Percentiles rank a stretch among this genome's conserved stretches.
These are phyloP conservation scores for Harpalus rufipes DNA, from an alignment of 2,888 invertebrate genomes.

Conservation along the genomic window DNA sequence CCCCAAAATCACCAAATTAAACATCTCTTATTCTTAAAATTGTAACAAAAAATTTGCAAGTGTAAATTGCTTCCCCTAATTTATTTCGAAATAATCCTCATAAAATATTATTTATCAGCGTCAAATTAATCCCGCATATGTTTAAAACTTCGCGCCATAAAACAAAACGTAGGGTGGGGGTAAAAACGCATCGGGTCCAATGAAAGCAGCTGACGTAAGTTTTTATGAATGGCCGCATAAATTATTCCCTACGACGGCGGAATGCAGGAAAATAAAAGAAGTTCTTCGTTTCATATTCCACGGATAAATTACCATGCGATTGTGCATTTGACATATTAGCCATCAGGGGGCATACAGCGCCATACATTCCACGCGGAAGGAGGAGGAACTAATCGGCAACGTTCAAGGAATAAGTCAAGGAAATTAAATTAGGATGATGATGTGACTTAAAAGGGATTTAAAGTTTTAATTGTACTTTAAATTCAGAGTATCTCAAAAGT, in stretches of 20 bases:
- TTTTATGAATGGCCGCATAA: conserved; percentile 43
- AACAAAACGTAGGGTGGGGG: conserved; percentile 13
- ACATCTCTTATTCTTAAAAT: too few relatives aligned
- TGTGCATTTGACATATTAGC: conserved; percentile 51
- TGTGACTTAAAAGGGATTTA: background rate
- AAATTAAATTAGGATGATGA: conserved; percentile 8
- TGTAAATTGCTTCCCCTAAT: background rate
- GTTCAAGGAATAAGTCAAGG: background rate
- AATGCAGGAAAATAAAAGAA: conserved; percentile 33
- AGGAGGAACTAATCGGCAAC: background rate
- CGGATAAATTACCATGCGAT: conserved; percentile 34
- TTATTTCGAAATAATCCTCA: background rate
- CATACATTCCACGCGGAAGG: background rate
- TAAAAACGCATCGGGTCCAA: conserved; percentile 36
- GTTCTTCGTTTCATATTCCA: conserved; percentile 36
- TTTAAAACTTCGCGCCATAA: conserved; percentile 30
- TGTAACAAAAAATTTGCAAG: background rate
- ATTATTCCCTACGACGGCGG: conserved; percentile 1
- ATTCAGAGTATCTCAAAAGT: too few relatives aligned
- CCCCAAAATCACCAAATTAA: too few relatives aligned
- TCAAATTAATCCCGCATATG: conserved; percentile 35
- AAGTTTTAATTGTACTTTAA: background rate
- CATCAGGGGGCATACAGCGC: conserved; percentile 4
- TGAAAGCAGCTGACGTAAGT: conserved; percentile 40
- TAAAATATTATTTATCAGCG: background rate